Percentiles rank a stretch among this genome's conserved stretches.
phyloP scores from a whole-genome alignment of 2,797 vertebrate species.

The Geotria australis region DNA sequence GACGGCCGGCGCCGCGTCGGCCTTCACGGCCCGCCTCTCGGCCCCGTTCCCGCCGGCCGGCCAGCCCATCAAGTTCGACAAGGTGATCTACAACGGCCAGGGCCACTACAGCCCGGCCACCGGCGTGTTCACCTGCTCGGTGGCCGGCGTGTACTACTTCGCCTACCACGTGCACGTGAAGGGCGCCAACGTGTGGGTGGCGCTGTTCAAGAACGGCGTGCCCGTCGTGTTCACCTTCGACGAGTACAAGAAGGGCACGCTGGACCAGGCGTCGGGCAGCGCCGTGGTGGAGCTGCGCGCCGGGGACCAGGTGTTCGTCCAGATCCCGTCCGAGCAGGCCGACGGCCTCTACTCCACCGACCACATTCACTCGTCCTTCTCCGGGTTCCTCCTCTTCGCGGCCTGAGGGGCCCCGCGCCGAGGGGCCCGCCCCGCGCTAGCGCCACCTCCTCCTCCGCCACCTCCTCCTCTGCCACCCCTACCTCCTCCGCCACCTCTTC shows the following conservation, averaged over 20 bases:
- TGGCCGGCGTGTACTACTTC: conserved; percentile 88
- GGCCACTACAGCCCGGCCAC: conserved; percentile 63
- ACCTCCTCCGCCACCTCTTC: too few relatives aligned
- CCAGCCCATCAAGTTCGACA: conserved; percentile 84
- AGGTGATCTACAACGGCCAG: conserved; percentile 86
- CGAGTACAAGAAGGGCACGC: conserved; percentile 95
- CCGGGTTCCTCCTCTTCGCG: conserved; percentile 82
- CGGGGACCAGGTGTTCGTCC: conserved; percentile 85
- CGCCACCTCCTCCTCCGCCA: background rate
- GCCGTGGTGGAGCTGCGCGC: conserved; percentile 87
- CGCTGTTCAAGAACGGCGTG: conserved; percentile 96
- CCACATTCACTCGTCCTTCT: conserved; percentile 97
- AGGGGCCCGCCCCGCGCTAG: conserved; percentile 9
- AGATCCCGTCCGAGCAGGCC: conserved; percentile 97
- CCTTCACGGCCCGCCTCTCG: conserved; percentile 78
- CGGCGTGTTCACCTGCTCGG: conserved; percentile 68
- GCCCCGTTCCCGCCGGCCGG: conserved; percentile 76
- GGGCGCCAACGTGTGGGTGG: conserved; percentile 94
- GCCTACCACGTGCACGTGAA: conserved; percentile 92
- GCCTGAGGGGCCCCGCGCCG: too few relatives aligned
- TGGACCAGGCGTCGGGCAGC: conserved; percentile 96
- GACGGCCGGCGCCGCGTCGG: conserved; percentile 39
- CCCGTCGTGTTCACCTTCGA: conserved; percentile 95
- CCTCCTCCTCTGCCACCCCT: too few relatives aligned
- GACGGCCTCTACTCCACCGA: conserved; percentile 92